Conservation (phyloP, 2,888 invertebrate species). For the Aphodius sticticus region DNA sequence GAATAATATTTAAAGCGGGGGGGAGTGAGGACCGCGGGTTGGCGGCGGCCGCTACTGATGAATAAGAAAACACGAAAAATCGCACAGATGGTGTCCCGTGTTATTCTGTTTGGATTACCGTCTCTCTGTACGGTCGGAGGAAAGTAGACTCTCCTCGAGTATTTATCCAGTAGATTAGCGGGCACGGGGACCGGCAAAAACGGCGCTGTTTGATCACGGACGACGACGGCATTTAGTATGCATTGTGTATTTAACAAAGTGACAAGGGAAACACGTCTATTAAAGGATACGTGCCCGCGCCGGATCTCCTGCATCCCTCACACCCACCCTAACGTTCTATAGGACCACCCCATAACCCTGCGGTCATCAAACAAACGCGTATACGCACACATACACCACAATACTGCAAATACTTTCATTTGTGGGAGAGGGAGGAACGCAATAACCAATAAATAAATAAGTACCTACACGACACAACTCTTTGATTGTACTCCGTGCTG, state of each 20-base stretch:
- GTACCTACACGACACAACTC: too few species aligned
- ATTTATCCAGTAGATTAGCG: slow-evolving; percentile 59
- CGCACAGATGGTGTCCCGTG: slow-evolving; percentile 49
- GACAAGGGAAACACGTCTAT: slow-evolving; percentile 50
- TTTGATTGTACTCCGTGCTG: too few species aligned
- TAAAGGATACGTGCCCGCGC: slow-evolving; percentile 45
- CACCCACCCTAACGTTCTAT: not conserved
- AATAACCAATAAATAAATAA: not conserved
- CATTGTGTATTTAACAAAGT: slow-evolving; percentile 54
- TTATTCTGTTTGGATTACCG: slow-evolving; percentile 54
- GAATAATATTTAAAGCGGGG: slow-evolving; percentile 12
- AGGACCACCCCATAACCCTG: slow-evolving; percentile 11
- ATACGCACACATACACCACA: not conserved
- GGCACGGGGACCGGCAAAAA: slow-evolving; percentile 54
- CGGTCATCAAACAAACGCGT: not conserved
- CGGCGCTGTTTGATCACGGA: slow-evolving; percentile 54
- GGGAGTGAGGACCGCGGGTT: not conserved
- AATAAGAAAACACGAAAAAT: slow-evolving; percentile 50
- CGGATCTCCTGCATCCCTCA: slow-evolving; percentile 8
- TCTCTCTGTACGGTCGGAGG: slow-evolving; percentile 41
- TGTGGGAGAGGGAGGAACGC: not conserved
- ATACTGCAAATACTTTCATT: not conserved
- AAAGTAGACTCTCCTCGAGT: slow-evolving; percentile 53
- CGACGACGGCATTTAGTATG: slow-evolving; percentile 51
- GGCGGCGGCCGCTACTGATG: slow-evolving; percentile 40